Evolutionary conservation across 2,797 vertebrate genomes (phyloP), one percentile per base, ranked within the genome.

Genomic region (Caiman crocodilus): DNA sequence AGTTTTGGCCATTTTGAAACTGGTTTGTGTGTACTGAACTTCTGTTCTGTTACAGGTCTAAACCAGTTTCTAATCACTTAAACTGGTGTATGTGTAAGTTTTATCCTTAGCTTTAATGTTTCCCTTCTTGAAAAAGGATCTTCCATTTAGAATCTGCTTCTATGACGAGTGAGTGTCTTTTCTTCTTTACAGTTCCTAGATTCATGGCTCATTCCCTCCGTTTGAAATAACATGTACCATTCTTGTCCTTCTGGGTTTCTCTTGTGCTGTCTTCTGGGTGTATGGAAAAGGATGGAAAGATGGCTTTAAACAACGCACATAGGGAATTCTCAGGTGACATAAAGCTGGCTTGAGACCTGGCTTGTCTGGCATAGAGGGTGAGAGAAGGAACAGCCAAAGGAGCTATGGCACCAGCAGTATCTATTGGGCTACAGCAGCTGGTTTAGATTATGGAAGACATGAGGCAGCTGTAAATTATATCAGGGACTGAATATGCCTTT

Each of bases 91-190:
- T 50, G 42, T 50, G 42, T 50, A 50, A 50, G 9, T 50, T 50
- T 3, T 50, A 10, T 50, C 42, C 9, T 3, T 50, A 10, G 42
- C 42, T 50, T 50, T 50, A 50, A 11, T 11, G 42, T 10, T 50
- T 95, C 26, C 35, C 85, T 7, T 28, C 63, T 79, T 78, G 74
- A 91, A 90, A 85, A 90, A 76, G 30, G 17, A 42, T 61, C 13
- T 23, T 58, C 18, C 30, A 30, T 77, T 75, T 58, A 16, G 60
- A 61, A n/a, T 77, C 87, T 90, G 60, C 83, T 92, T 74, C 18
- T 82, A 90, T 87, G 59, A 17, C 87, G 58, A 90, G 78, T 9
- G 11, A 50, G 57, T 55, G 56, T 17, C 2, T 2, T 6, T 73
- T 60, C 74, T 84, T 69, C 90, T 95, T 30, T 30, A 28, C 0